Conservation (phyloP, 2,113 vertebrate genomes). For the Lagopus leucura region DNA sequence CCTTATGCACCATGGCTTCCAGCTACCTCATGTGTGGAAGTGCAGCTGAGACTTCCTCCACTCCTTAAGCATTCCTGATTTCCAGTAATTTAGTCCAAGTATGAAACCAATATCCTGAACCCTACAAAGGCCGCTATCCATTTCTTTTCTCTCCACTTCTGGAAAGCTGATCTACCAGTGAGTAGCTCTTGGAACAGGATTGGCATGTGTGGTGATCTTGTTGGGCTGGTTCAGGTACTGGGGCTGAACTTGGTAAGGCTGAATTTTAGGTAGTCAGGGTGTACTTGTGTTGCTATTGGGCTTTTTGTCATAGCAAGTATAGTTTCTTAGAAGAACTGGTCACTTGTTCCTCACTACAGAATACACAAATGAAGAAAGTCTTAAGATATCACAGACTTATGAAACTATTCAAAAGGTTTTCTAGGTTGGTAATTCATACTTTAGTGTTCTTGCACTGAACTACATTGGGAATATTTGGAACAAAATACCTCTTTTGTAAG, state of each 20-base stretch:
- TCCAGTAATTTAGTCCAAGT: neutral
- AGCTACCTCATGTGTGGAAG: neutral
- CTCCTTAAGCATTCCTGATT: neutral
- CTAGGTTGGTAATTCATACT: neutral
- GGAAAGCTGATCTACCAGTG: neutral
- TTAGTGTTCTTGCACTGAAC: neutral
- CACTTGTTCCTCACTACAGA: neutral
- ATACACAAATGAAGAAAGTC: neutral
- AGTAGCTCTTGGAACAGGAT: slow-evolving; percentile 24
- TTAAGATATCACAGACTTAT: neutral
- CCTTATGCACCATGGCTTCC: neutral
- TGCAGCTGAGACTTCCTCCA: neutral
- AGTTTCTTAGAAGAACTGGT: neutral
- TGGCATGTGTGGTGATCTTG: neutral
- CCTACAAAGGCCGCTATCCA: neutral
- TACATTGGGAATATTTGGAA: neutral
- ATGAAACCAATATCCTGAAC: neutral
- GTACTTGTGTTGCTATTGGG: neutral
- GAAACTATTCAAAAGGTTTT: neutral
- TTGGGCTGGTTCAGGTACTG: slow-evolving; percentile 45
- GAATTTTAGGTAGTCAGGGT: neutral
- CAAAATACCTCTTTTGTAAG: neutral
- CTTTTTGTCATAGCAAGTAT: neutral
- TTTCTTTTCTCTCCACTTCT: neutral
- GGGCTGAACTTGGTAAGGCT: slow-evolving; percentile 19